Percentiles rank a stretch among this genome's conserved stretches.
phyloP scores from a whole-genome alignment of 2,888 invertebrate species.

The Trichogramma dendrolimi region DNA sequence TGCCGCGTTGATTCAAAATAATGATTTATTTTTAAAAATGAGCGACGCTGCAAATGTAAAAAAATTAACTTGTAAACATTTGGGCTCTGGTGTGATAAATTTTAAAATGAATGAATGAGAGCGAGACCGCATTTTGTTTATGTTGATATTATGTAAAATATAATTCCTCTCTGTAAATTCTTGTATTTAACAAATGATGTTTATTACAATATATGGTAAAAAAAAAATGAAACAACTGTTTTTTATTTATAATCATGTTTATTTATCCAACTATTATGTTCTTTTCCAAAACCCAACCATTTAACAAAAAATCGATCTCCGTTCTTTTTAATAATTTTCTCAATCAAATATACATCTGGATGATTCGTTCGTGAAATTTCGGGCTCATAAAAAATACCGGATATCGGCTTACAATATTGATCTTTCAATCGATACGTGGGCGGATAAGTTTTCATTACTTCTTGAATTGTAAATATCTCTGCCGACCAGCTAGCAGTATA shows the following conservation, averaged over 20 bases:
- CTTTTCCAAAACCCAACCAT: conserved; percentile 5
- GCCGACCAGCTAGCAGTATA: conserved; percentile 42
- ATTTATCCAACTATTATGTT: conserved; percentile 25
- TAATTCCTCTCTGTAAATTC: too few species aligned
- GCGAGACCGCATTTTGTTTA: too few species aligned
- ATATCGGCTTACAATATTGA: conserved; percentile 34
- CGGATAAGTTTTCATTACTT: conserved; percentile 37
- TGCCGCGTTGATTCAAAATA: too few species aligned
- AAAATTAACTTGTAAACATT: too few species aligned
- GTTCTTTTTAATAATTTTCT: conserved; percentile 12
- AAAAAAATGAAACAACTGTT: too few species aligned
- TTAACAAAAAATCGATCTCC: conserved; percentile 11
- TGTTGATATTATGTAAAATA: too few species aligned
- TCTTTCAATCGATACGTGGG: conserved; percentile 33
- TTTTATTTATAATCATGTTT: not conserved
- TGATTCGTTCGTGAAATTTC: conserved; percentile 34
- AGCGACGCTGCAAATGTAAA: too few species aligned
- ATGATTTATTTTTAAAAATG: too few species aligned
- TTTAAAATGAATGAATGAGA: too few species aligned
- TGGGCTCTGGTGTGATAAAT: too few species aligned
- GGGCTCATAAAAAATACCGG: conserved; percentile 29
- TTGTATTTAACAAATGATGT: too few species aligned
- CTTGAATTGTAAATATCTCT: conserved; percentile 41
- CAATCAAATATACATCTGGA: conserved; percentile 22
- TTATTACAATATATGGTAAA: too few species aligned